Evolutionary conservation across 2,888 invertebrate genomes (phyloP), one percentile per base, ranked within the genome.

Genomic region (Aricia artaxerxes): DNA sequence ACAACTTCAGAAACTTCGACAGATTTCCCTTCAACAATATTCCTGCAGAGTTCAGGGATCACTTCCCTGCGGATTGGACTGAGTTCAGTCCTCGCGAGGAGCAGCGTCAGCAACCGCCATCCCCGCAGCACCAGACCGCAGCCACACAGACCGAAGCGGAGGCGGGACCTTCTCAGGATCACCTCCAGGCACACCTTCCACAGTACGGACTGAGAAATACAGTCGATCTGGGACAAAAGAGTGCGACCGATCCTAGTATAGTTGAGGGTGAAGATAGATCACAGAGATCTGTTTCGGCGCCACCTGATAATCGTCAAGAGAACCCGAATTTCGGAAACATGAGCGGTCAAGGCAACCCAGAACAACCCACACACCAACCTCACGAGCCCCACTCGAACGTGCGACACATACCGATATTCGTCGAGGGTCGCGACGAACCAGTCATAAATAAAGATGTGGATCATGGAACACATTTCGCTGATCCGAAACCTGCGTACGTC

Each of bases 331-430:
- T 85, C 40, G 81, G 80, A 84, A 89, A 87, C 86, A 91, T 91
- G 92, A 92, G 91, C 84, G 90, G 89, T 81, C 91, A 88, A 81
- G 89, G 88, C 81, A 87, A 89, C 85, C 90, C 86, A 80, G 89
- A 87, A 78, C 89, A 86, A 84, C 84, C 84, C 49, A 57, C 76
- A 76, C 84, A 86, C 81, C 80, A 85, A 49, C 83, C 85, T 35
- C 85, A 85, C 64, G 88, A 86, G 82, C 87, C 89, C 82, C 87
- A 89, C 78, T 88, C 92, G 82, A 96, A 96, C 84, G 96, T 97
- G 77, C 95, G 98, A 81, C 97, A 97, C 86, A 98, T 98, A 90
- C 98, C 98, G 38, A 98, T 98, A 82, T 97, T 97, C 86, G 97
- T 98, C 0, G 98, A 98, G 90, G 98, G 98, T 7, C 95, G 98